Conservation (phyloP, 2,113 vertebrate species). For the Tupaia tana region DNA sequence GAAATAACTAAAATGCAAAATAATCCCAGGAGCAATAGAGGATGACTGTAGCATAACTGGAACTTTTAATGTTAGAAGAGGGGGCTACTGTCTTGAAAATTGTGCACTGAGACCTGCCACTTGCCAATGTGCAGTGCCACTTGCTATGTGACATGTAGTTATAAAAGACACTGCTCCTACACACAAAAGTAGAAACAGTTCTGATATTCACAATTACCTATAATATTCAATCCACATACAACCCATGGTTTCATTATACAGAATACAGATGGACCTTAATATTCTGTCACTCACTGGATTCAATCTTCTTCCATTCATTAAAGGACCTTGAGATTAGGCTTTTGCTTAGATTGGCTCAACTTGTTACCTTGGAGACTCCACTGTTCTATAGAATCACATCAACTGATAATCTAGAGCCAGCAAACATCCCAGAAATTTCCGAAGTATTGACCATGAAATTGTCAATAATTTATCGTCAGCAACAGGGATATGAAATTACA, state of each 20-base stretch:
- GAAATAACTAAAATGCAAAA: constrained; percentile 22
- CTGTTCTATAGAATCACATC: neutral
- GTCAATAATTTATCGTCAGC: neutral
- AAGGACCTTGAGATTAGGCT: neutral
- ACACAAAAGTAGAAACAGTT: neutral
- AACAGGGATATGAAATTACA: neutral
- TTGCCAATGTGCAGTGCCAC: neutral
- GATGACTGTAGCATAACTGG: neutral
- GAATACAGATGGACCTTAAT: neutral
- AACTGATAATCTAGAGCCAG: neutral
- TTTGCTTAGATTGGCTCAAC: constrained; percentile 10
- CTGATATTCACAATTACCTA: neutral
- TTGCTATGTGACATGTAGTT: neutral
- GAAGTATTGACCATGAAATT: neutral
- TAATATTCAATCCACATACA: neutral
- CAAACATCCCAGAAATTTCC: neutral
- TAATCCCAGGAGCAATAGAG: neutral
- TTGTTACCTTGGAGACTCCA: neutral
- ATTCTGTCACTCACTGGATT: neutral
- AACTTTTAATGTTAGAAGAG: neutral
- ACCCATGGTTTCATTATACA: neutral
- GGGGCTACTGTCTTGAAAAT: neutral
- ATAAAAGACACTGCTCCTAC: neutral
- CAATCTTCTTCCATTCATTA: neutral
- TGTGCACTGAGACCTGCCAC: neutral